phyloP scores from a whole-genome alignment of 2,888 invertebrate species.

The Meloe dianella region DNA sequence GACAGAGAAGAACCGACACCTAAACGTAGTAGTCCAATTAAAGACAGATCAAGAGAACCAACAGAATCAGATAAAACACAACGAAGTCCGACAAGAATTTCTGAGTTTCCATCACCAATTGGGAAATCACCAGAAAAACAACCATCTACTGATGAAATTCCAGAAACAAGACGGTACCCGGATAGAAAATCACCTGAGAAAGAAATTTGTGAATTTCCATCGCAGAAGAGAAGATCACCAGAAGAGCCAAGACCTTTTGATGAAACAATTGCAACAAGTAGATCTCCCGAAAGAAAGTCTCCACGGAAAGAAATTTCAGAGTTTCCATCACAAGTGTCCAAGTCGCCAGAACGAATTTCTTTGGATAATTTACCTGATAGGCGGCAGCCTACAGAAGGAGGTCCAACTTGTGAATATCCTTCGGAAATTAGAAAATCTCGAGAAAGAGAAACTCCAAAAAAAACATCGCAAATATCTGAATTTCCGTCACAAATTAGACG shows the following conservation, averaged over 20 bases:
- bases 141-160: not conserved
- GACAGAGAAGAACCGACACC: not conserved
- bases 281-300: constrained; percentile 8
- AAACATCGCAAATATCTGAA: not conserved
- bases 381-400: not conserved
- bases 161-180: too few species aligned
- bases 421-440: constrained; percentile 15
- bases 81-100: constrained; percentile 6
- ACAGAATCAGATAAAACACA: not conserved
- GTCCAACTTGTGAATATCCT: constrained; percentile 13
- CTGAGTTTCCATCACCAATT: not conserved
- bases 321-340: constrained; percentile 32
- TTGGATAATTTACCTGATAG: constrained; percentile 5
- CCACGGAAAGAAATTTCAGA: constrained; percentile 24
- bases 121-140: not conserved
- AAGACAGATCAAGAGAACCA: constrained; percentile 14
- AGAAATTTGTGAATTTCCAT: constrained; percentile 19
- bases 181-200: constrained; percentile 15
- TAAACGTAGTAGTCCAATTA: not conserved
- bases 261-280: constrained; percentile 17
- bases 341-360: not conserved
- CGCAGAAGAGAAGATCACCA: constrained; percentile 24
- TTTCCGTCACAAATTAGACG: constrained; percentile 14
- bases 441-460: constrained; percentile 14
- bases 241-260: constrained; percentile 11